A percentile compares a stretch with the other conserved stretches of the same genome.
Evolutionary conservation across 1,140 invertebrate species (phyloP).

Genomic region (Antheraea mylitta): DNA sequence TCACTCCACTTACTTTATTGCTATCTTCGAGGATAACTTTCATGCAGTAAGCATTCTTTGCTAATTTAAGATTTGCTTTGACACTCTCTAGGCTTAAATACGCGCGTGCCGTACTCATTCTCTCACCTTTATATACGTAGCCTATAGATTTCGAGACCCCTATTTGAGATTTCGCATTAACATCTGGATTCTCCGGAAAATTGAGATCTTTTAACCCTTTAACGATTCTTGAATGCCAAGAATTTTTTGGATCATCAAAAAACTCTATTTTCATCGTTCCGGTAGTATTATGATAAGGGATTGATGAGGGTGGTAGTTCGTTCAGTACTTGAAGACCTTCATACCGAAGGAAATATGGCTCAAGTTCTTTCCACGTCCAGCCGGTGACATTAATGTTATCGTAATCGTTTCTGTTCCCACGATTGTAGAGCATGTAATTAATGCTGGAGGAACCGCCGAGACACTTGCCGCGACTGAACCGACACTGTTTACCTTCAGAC

Average conservation of each 20-base stretch:
- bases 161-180: slow-evolving; percentile 78
- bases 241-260: slow-evolving; percentile 79
- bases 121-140: slow-evolving; percentile 40
- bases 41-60: slow-evolving; percentile 84
- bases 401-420: slow-evolving; percentile 86
- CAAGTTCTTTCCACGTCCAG: slow-evolving; percentile 46
- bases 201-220: slow-evolving; percentile 69
- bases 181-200: slow-evolving; percentile 67
- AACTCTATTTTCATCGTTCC: slow-evolving; percentile 80
- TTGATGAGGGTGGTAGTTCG: slow-evolving; percentile 36
- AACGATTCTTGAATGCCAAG: slow-evolving; percentile 75
- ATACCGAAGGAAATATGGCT: slow-evolving; percentile 48
- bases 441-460: slow-evolving; percentile 87
- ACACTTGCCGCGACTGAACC: slow-evolving; percentile 71
- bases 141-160: slow-evolving; percentile 66
- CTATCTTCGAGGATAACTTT: slow-evolving; percentile 85
- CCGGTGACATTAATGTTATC: slow-evolving; percentile 36
- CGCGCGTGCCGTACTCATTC: slow-evolving; percentile 41
- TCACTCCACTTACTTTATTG: slow-evolving; percentile 84
- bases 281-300: slow-evolving; percentile 76
- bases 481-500: slow-evolving; percentile 31
- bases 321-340: slow-evolving; percentile 40
- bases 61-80: slow-evolving; percentile 83
- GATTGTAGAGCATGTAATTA: slow-evolving; percentile 90
- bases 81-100: slow-evolving; percentile 60